phyloP scores from a whole-genome alignment of 2,797 vertebrate species.

The Austrolebias charrua region DNA sequence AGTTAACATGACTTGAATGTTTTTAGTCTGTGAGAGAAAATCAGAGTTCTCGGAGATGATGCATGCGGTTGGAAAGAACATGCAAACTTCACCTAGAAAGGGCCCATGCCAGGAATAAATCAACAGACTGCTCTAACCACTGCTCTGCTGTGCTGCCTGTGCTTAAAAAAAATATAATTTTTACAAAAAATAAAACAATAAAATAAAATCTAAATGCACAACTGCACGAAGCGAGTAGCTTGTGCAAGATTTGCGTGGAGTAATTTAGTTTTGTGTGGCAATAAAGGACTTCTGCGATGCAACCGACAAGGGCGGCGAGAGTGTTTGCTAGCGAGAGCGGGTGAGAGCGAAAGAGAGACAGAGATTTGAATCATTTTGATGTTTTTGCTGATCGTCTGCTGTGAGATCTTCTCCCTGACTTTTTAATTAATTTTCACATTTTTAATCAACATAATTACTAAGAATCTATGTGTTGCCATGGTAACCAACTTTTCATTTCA shows the following conservation, averaged over 20 bases:
- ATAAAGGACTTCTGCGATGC: slow-evolving; percentile 45
- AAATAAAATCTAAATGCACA: slow-evolving; percentile 6
- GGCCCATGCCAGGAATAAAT: no score
- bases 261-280: slow-evolving; percentile 45
- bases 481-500: slow-evolving; percentile 64
- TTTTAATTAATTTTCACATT: slow-evolving; percentile 77
- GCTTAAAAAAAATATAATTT: neutral
- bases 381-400: slow-evolving; percentile 71
- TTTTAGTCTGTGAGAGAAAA: no score
- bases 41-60: no score
- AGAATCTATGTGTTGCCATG: slow-evolving; percentile 62
- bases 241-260: slow-evolving; percentile 31
- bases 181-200: slow-evolving; percentile 21
- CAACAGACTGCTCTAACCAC: no score
- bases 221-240: slow-evolving; percentile 22
- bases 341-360: slow-evolving; percentile 22
- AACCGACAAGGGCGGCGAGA: slow-evolving; percentile 26
- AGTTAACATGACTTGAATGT: no score
- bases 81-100: no score
- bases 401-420: slow-evolving; percentile 69
- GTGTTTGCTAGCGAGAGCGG: slow-evolving; percentile 16
- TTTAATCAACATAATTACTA: slow-evolving; percentile 75
- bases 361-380: slow-evolving; percentile 66
- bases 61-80: no score
- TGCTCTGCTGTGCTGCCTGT: no score